Conservation (phyloP, 2,888 invertebrate genomes). For the Meganola albula region DNA sequence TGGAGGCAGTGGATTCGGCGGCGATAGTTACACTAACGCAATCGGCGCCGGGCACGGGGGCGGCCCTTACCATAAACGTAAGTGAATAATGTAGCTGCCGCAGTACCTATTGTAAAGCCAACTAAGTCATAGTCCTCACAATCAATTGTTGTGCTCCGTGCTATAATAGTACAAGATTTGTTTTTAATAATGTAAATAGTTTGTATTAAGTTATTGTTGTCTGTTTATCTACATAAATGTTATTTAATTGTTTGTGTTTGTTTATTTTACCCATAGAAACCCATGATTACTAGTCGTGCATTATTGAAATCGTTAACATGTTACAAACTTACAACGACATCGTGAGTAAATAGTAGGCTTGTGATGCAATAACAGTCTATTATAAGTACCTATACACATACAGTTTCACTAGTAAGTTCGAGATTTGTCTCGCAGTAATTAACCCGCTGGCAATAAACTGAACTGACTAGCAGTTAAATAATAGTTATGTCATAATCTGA, state of each 20-base stretch:
- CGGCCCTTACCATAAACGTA: conserved; percentile 62
- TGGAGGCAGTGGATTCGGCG: conserved; percentile 40
- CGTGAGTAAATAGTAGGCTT: conserved; percentile 5
- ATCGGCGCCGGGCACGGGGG: conserved; percentile 67
- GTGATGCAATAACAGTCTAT: conserved; percentile 8
- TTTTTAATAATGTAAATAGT: conserved; percentile 50
- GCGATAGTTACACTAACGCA: conserved; percentile 65
- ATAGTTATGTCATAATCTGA: conserved; percentile 15
- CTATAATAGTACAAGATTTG: conserved; percentile 43
- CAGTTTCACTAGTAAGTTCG: conserved; percentile 5
- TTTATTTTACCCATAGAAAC: conserved; percentile 7
- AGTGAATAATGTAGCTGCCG: conserved; percentile 31
- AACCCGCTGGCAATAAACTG: conserved; percentile 8
- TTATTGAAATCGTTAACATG: no score
- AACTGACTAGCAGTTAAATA: conserved; percentile 9
- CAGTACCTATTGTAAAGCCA: conserved; percentile 35
- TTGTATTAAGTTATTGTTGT: conserved; percentile 57
- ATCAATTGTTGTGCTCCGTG: conserved; percentile 31
- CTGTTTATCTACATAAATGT: conserved; percentile 35
- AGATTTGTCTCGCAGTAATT: conserved; percentile 12
- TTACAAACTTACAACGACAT: no score
- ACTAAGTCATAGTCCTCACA: conserved; percentile 64
- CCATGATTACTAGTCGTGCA: no score
- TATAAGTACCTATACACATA: no score
- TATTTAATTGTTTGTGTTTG: conserved; percentile 32